Conservation (phyloP, 2,113 vertebrate species). For the Lepus timidus region DNA sequence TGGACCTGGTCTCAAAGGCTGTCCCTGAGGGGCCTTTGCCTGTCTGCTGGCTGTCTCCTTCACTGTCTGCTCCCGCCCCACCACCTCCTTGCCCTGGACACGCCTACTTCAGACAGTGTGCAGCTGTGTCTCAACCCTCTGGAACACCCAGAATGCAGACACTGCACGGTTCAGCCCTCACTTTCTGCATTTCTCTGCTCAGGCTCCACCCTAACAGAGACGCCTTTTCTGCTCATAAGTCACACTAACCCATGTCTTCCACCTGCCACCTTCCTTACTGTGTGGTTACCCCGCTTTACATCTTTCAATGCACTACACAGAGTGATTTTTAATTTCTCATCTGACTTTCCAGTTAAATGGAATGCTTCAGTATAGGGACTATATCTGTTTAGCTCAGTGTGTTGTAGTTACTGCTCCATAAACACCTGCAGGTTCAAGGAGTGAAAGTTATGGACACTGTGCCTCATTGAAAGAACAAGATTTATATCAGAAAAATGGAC, state of each 20-base stretch:
- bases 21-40: rapidly evolving
- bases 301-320: background rate
- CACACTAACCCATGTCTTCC: background rate
- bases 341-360: background rate
- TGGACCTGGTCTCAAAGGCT: too few relatives aligned
- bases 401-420: background rate
- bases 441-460: background rate
- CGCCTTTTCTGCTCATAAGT: background rate
- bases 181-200: background rate
- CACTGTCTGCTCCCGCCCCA: rapidly evolving
- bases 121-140: background rate
- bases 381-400: background rate
- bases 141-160: background rate
- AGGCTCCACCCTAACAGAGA: background rate
- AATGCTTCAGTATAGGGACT: background rate
- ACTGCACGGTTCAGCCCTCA: too few relatives aligned
- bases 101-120: background rate
- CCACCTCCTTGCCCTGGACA: background rate
- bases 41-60: background rate
- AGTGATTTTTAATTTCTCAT: background rate
- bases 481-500: background rate
- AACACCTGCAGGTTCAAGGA: background rate
- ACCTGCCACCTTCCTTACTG: rapidly evolving
- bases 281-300: background rate
- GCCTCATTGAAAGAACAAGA: background rate